phyloP scores from a whole-genome alignment of 2,888 invertebrate genomes.

The Eupeodes latifasciatus region DNA sequence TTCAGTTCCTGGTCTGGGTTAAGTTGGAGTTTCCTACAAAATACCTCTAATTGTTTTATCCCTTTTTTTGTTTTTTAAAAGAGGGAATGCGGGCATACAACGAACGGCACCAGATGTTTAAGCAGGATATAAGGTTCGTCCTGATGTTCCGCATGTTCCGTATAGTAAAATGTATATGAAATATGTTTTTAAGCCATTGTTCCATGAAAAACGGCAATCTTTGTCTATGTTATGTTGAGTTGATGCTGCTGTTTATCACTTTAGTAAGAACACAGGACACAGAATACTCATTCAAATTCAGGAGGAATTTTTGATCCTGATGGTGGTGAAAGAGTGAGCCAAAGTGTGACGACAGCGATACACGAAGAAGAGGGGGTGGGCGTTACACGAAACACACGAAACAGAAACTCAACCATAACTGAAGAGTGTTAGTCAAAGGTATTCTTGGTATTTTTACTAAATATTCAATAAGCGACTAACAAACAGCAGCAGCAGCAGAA shows the following conservation, averaged over 20 bases:
- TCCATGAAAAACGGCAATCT: constrained; percentile 18
- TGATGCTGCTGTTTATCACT: constrained; percentile 42
- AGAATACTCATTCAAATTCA: constrained; percentile 23
- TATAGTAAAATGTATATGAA: background rate
- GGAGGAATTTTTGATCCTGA: constrained; percentile 27
- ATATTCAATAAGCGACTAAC: constrained; percentile 72
- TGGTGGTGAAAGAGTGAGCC: background rate
- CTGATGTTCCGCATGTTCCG: background rate
- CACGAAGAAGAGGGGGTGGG: background rate
- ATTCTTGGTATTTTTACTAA: constrained; percentile 71
- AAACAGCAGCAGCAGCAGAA: constrained; percentile 46
- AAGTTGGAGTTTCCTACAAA: constrained; percentile 21
- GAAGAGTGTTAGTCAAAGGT: constrained; percentile 37
- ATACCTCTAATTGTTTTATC: constrained; percentile 68
- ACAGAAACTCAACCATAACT: too few species aligned
- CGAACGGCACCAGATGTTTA: constrained; percentile 34
- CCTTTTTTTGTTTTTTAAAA: constrained; percentile 29
- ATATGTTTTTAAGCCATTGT: constrained; percentile 32
- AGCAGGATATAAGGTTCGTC: constrained; percentile 17
- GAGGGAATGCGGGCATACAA: constrained; percentile 8
- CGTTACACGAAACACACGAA: background rate
- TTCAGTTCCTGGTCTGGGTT: constrained; percentile 5
- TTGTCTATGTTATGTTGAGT: constrained; percentile 17
- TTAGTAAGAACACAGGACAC: background rate
- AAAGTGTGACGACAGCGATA: background rate